A percentile compares a stretch with the other conserved stretches of the same genome.
Conservation (phyloP, 1,140 invertebrate genomes). For the Tetragonula clypearis region DNA sequence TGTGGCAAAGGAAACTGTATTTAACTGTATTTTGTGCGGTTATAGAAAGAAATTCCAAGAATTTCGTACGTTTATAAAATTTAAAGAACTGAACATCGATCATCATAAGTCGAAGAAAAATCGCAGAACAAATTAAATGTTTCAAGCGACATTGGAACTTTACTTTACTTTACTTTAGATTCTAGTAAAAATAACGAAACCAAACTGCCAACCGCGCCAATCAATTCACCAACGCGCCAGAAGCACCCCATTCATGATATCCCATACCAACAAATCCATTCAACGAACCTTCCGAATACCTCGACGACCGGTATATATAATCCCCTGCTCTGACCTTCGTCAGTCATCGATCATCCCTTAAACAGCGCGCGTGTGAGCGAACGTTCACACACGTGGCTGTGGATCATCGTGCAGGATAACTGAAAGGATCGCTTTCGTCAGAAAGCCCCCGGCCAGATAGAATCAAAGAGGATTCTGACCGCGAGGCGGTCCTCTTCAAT, state of each 20-base stretch:
- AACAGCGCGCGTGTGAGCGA: background rate
- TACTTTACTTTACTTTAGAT: too few species aligned
- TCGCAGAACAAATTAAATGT: too few species aligned
- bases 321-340: background rate
- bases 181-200: too few species aligned
- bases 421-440: slow-evolving; percentile 15
- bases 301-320: too few species aligned
- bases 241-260: background rate
- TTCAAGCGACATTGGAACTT: too few species aligned
- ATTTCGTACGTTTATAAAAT: too few species aligned
- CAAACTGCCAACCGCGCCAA: too few species aligned
- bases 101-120: too few species aligned
- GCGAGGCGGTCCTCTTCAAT: background rate
- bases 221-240: rapidly evolving
- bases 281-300: background rate
- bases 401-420: background rate
- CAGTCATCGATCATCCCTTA: slow-evolving; percentile 8
- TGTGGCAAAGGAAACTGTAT: too few species aligned
- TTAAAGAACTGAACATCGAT: too few species aligned
- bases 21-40: too few species aligned
- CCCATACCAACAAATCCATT: background rate
- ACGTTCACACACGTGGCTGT: background rate
- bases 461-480: background rate
- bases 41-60: too few species aligned
- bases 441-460: background rate